Conservation (phyloP, 2,888 invertebrate species). For the Gymnosoma rotundatum region DNA sequence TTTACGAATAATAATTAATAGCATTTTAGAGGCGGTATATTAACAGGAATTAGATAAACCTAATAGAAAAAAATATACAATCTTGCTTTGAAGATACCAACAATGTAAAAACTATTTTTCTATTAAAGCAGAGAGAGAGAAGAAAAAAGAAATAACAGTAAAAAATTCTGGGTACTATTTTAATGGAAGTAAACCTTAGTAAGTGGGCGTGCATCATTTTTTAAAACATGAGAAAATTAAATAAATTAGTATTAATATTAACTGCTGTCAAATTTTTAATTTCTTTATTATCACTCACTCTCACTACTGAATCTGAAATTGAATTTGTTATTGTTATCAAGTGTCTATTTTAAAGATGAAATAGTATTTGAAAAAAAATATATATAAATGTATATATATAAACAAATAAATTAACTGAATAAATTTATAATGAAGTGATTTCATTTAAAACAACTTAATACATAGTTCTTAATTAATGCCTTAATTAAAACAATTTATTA, state of each 20-base stretch:
- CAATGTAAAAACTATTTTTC: too few relatives aligned
- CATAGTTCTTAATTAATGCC: slow-evolving; percentile 68
- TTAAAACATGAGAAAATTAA: slow-evolving; percentile 39
- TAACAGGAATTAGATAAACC: too few relatives aligned
- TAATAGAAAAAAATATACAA: too few relatives aligned
- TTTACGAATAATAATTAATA: too few relatives aligned
- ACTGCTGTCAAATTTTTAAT: slow-evolving; percentile 61
- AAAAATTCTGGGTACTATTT: not conserved
- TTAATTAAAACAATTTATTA: slow-evolving; percentile 67
- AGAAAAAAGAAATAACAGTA: too few relatives aligned
- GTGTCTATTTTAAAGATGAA: slow-evolving; percentile 45
- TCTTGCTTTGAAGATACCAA: too few relatives aligned
- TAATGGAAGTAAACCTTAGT: not conserved
- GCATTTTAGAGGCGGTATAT: too few relatives aligned
- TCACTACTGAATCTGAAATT: slow-evolving; percentile 40
- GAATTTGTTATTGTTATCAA: slow-evolving; percentile 55
- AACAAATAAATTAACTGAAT: slow-evolving; percentile 49
- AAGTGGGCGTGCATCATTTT: slow-evolving; percentile 20
- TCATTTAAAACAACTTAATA: slow-evolving; percentile 67
- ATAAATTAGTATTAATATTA: slow-evolving; percentile 51
- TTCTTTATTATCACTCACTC: slow-evolving; percentile 29
- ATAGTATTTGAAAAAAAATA: slow-evolving; percentile 4
- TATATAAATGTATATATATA: not conserved
- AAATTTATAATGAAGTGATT: slow-evolving; percentile 67
- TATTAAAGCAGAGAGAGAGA: too few relatives aligned